These are phyloP conservation scores for Clarias macrocephalus DNA, from an alignment of 2,113 vertebrate genomes.

Conservation along the genomic window DNA sequence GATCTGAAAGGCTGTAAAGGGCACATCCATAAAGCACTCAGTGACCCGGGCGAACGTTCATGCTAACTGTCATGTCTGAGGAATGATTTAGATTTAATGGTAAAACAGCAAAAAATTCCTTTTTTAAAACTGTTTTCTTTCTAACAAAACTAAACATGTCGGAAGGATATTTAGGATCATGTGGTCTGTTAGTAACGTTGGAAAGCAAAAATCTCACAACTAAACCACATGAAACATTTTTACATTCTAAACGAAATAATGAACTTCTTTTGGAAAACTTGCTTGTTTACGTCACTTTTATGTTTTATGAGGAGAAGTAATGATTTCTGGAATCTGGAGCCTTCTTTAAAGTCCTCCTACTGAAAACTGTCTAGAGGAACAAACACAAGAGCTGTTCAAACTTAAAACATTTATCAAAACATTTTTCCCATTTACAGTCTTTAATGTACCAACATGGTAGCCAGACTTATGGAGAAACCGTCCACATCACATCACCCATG, in stretches of 20 bases:
- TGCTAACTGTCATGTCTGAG: not conserved
- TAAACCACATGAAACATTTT: not conserved
- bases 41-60: not conserved
- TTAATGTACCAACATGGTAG: not conserved
- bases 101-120: not conserved
- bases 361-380: not conserved
- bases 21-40: slow-evolving; percentile 2
- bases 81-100: not conserved
- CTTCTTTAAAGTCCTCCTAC: not conserved
- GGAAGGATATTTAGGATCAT: not conserved
- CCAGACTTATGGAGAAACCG: not conserved
- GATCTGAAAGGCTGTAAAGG: not conserved
- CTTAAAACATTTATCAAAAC: not conserved
- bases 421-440: not conserved
- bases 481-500: not conserved
- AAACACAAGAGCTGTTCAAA: not conserved
- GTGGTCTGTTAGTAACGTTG: not conserved
- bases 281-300: not conserved
- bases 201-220: not conserved
- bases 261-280: not conserved
- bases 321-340: not conserved
- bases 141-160: not conserved
- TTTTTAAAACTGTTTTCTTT: not conserved
- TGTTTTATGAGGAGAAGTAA: not conserved
- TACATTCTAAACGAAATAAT: not conserved